Conservation (phyloP, 1,140 invertebrate genomes). For the Panagrolaimus sp. region DNA sequence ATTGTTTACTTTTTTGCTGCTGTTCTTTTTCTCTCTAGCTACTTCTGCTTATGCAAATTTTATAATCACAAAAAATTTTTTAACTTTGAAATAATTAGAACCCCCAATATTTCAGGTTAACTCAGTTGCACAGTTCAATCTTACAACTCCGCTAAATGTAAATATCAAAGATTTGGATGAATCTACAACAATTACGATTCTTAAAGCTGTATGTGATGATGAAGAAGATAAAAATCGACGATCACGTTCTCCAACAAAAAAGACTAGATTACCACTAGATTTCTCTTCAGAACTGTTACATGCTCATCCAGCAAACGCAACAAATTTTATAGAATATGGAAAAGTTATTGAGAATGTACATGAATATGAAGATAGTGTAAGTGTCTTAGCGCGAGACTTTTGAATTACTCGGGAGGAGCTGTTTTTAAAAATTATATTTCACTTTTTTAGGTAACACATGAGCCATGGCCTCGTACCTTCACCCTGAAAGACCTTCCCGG, state of each 20-base stretch:
- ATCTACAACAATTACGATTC: background rate
- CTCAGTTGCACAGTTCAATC: conserved; percentile 29
- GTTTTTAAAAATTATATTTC: conserved; percentile 27
- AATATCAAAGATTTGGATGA: conserved; percentile 30
- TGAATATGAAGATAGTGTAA: conserved; percentile 25
- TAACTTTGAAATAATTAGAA: too few relatives aligned
- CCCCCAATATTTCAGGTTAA: too few relatives aligned
- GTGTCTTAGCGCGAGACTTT: too few relatives aligned
- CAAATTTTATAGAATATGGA: conserved; percentile 9
- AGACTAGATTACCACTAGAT: background rate
- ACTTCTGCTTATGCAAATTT: too few relatives aligned
- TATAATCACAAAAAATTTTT: too few relatives aligned
- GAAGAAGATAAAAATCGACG: background rate
- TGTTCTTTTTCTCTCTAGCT: too few relatives aligned
- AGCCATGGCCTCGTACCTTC: conserved; percentile 21
- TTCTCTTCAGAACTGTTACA: conserved; percentile 4
- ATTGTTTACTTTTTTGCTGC: too few relatives aligned
- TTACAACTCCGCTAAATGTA: conserved; percentile 24
- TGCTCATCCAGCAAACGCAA: background rate
- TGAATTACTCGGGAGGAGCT: conserved; percentile 20
- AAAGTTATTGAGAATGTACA: conserved; percentile 21
- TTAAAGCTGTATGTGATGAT: conserved; percentile 12
- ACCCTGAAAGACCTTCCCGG: background rate
- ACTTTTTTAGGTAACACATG: conserved; percentile 21
- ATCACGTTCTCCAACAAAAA: background rate